These are phyloP conservation scores for Hesperia comma DNA, from an alignment of 2,888 invertebrate genomes.

Conservation along the genomic window DNA sequence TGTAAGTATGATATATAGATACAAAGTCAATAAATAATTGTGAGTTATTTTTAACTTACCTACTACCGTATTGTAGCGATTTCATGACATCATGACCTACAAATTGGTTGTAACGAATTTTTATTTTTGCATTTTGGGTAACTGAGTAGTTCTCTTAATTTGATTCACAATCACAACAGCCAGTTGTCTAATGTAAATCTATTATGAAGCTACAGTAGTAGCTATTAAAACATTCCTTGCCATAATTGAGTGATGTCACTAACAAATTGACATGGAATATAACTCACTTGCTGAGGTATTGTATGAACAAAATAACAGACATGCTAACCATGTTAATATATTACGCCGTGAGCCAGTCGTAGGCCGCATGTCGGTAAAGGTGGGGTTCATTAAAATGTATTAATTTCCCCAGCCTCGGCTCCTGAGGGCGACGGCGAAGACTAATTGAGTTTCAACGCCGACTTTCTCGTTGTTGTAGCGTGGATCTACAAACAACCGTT, in stretches of 20 bases:
- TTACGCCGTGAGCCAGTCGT: constrained; percentile 13
- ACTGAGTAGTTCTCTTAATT: too few relatives aligned
- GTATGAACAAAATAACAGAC: background rate
- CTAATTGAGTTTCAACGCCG: constrained; percentile 25
- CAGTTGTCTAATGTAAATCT: too few relatives aligned
- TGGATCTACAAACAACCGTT: background rate
- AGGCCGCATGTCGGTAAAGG: constrained; percentile 25
- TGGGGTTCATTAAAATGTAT: constrained; percentile 36
- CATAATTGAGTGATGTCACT: background rate
- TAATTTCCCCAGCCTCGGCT: constrained; percentile 32
- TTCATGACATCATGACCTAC: too few relatives aligned
- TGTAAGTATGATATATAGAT: too few relatives aligned
- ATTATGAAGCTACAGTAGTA: too few relatives aligned
- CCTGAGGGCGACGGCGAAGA: constrained; percentile 17
- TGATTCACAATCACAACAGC: too few relatives aligned
- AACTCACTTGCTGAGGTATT: background rate
- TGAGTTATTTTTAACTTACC: too few relatives aligned
- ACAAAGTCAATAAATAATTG: too few relatives aligned
- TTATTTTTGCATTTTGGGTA: too few relatives aligned
- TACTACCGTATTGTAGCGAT: too few relatives aligned
- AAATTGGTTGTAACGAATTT: too few relatives aligned
- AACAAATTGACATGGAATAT: background rate
- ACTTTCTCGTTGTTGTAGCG: constrained; percentile 24
- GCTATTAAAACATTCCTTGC: too few relatives aligned
- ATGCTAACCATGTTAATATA: constrained; percentile 15